Base-by-base conservation (phyloP, 2,888 invertebrate genomes). In the Schrankia costaestrigalis region DNA sequence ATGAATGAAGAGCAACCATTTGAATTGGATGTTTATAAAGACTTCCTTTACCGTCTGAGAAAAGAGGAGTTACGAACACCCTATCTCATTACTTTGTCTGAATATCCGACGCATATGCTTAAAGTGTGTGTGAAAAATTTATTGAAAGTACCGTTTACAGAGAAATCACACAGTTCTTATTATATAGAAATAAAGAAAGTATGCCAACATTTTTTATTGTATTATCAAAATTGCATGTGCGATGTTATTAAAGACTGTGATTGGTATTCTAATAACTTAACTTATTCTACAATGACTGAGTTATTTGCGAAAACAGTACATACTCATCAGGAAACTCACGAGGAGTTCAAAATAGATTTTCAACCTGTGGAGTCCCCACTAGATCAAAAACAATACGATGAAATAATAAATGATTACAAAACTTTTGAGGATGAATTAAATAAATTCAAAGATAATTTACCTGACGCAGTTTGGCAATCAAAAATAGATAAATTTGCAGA, bases 181-280 rank as follows among this genome's bases (percentile, higher is more conserved):
- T 84, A 77, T 27, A 76, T 76, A 0, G 58, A 75, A 26, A 36
- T 83, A 3, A 81, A 77, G 45, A 53, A 44, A 12, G 47, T 72
- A n/a, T 1, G 37, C 82, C 0, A 56, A 46, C 3, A 65, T 70
- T 24, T 83, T 77, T 41, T 36, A 71, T 1, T 51, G 41, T 28
- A 74, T 60, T 76, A 70, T 56, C 52, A 54, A 12, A 35, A 56
- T 22, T 41, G 54, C 2, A 68, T 78, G 38, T 71, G 77, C 29
- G 54, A 61, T n/a, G 45, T 66, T 1, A 42, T 62, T 6, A 68
- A 56, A 43, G 56, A 62, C 28, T 62, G 65, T 2, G 74, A 78
- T 27, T 55, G 44, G 38, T 56, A 50, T 24, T 49, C 17, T 1
- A 41, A 71, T 12, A 26, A 28, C 8, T 37, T 56, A 1, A 42